A percentile compares a stretch with the other conserved stretches of the same genome.
Conservation (phyloP, 2,888 invertebrate genomes). For the Standfussiana lucernea region DNA sequence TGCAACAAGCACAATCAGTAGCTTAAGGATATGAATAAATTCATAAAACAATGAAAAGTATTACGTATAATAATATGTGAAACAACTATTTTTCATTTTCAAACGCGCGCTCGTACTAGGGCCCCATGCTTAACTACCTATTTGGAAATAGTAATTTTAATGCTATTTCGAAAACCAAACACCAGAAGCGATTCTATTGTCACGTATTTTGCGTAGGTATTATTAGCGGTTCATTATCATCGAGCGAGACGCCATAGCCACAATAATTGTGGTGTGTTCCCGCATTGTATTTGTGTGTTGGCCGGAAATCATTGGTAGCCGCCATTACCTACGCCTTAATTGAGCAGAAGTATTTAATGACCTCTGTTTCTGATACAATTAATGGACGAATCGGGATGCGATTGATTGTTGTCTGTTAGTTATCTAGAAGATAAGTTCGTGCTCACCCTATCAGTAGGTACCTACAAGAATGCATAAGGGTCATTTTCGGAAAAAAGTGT, state of each 20-base stretch:
- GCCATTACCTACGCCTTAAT: slow-evolving; percentile 67
- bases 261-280: slow-evolving; percentile 64
- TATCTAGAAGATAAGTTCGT: slow-evolving; percentile 3
- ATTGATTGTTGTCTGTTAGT: slow-evolving; percentile 21
- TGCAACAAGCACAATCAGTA: no score
- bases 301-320: slow-evolving; percentile 57
- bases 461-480: no score
- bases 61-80: no score
- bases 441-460: no score
- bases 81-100: no score
- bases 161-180: slow-evolving; percentile 34
- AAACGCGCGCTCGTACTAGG: no score
- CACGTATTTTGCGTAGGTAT: slow-evolving; percentile 45
- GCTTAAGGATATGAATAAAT: no score
- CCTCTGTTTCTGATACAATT: slow-evolving; percentile 69
- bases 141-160: neutral
- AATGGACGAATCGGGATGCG: slow-evolving; percentile 58
- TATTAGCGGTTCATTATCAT: slow-evolving; percentile 65
- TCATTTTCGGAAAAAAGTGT: no score
- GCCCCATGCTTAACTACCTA: neutral
- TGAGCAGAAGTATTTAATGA: slow-evolving; percentile 76
- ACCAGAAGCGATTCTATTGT: slow-evolving; percentile 35
- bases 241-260: slow-evolving; percentile 59
- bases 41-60: no score
- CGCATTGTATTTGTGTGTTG: slow-evolving; percentile 65